Conservation (phyloP, 2,113 vertebrate species). For the Gasterosteus aculeatus region DNA sequence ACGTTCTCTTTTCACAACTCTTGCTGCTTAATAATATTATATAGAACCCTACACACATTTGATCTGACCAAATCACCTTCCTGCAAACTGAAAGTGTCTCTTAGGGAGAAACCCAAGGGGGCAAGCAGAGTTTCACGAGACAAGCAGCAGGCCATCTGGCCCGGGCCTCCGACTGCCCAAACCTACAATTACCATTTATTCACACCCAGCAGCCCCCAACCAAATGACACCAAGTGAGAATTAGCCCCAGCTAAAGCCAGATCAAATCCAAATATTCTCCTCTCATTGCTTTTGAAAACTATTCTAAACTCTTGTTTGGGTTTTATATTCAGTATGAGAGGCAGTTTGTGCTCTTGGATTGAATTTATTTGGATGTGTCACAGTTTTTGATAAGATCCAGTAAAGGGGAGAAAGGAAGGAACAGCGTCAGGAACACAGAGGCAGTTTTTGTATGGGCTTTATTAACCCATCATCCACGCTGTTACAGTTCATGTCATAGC, state of each 20-base stretch:
- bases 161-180: constrained; percentile 83
- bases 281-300: constrained; percentile 63
- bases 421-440: background rate
- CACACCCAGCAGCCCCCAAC: constrained; percentile 78
- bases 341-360: background rate
- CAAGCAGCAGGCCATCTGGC: constrained; percentile 86
- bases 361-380: constrained; percentile 27
- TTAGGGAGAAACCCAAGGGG: constrained; percentile 83
- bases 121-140: constrained; percentile 79
- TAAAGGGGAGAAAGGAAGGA: background rate
- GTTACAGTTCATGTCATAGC: constrained; percentile 17
- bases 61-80: constrained; percentile 73
- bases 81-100: constrained; percentile 74
- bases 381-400: constrained; percentile 7
- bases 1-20: constrained; percentile 68
- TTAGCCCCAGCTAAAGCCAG: constrained; percentile 76
- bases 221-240: constrained; percentile 81
- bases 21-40: constrained; percentile 84
- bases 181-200: constrained; percentile 87
- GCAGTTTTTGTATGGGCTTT: constrained; percentile 8
- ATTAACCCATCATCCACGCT: constrained; percentile 15
- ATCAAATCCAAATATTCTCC: constrained; percentile 82
- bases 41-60: constrained; percentile 78
- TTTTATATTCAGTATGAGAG: constrained; percentile 37
- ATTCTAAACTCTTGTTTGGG: constrained; percentile 58